Evolutionary conservation across 2,113 vertebrate genomes (phyloP), one percentile per base, ranked within the genome.

Genomic region (Chloroceryle aenea): DNA sequence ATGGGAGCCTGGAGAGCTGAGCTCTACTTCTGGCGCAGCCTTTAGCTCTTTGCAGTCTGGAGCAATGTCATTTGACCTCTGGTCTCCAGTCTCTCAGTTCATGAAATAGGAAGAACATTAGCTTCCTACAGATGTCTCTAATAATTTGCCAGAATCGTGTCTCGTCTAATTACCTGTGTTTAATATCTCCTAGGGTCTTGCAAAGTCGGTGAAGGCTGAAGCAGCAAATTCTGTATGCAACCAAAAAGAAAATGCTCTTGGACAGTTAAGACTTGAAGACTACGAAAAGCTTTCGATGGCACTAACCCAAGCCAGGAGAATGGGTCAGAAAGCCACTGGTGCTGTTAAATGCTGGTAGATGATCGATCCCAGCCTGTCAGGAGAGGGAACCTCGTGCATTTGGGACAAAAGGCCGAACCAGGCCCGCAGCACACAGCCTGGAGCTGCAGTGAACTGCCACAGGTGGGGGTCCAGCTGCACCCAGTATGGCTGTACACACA

Each of bases 101-200:
- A 52, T 64, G 73, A 92, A 96, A 89, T 26, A 90, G 79, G 56
- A 93, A 71, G 79, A 94, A 59, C 32, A n/a, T 86, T 67, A n/a
- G 32, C 93, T 95, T 95, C 90, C 76, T 90, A 45, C 80, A 96
- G n/a, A 78, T 88, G 88, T 75, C 73, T 96, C 75, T 90, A 77
- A 78, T 75, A 59, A 92, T 92, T 86, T 95, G 38, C 83, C 73
- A 93, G 79, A 92, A 81, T 90, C 69, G 29, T 75, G 64, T 86
- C 85, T 92, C 92, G 43, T 90, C 94, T 92, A 86, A 92, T 96
- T 91, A 96, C 92, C 91, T 90, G 76, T 52, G 75, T 92, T 93
- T 90, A 90, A 21, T 72, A 81, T 93, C 52, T 81, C 61, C 59
- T 40, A 78, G 30, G 27, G 80, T 90, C 92, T 86, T 94, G 69